A percentile compares a stretch with the other conserved stretches of the same genome.
phyloP scores from a whole-genome alignment of 2,113 vertebrate species.

The Gorsachius goisagi region DNA sequence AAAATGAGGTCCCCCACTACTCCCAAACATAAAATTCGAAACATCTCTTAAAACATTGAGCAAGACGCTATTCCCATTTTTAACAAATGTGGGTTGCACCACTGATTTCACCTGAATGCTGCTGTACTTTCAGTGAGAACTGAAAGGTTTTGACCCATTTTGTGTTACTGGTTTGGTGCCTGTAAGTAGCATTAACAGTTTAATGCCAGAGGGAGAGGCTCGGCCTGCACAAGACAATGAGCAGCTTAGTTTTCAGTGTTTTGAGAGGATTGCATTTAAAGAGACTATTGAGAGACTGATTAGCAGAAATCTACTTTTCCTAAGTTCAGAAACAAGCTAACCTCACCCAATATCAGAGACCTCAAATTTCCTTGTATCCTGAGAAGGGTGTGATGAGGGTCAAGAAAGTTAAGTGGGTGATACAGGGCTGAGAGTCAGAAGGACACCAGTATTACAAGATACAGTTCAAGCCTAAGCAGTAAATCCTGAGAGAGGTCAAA shows the following conservation, averaged over 20 bases:
- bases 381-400: not conserved
- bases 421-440: not conserved
- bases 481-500: conserved; percentile 9
- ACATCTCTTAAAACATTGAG: not conserved
- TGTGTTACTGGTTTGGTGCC: not conserved
- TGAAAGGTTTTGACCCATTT: not conserved
- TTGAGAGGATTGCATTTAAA: conserved; percentile 33
- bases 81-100: not conserved
- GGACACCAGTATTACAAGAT: not conserved
- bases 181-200: conserved; percentile 51
- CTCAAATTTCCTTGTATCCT: not conserved
- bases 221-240: not conserved
- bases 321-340: not conserved
- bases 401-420: not conserved
- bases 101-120: not conserved
- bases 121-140: not conserved
- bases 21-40: not conserved
- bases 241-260: conserved; percentile 36
- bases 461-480: not conserved
- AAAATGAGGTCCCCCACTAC: not conserved
- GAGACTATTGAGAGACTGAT: not conserved
- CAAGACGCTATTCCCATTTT: not conserved
- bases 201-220: not conserved
- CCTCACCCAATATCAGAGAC: not conserved
- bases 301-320: conserved; percentile 18